Evolutionary conservation across 2,797 vertebrate genomes (phyloP), one percentile per base, ranked within the genome.

Genomic region (Mallotus villosus): DNA sequence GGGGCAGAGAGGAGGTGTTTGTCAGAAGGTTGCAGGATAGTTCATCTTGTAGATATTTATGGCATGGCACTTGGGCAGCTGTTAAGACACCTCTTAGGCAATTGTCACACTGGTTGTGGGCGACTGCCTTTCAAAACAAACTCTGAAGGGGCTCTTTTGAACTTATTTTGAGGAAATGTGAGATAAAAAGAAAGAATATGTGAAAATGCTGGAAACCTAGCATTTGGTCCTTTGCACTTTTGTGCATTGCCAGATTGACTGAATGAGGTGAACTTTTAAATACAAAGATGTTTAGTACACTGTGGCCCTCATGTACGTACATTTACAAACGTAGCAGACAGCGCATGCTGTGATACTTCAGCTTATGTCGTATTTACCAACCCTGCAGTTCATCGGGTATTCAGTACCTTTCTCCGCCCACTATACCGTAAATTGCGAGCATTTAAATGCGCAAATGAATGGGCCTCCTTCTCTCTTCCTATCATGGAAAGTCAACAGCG

Each of bases 31-130:
- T 8, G 51, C 51, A 17, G 51, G 51, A n/a, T 41, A 27, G 2
- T 4, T 68, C 0, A 21, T 72, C 72, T 78, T 83, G 68, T 77
- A 73, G 81, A 80, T 89, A 88, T 88, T 89, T 87, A 86, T 79
- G 80, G 79, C 59, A 70, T 62, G 55, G 71, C 77, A 72, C 76
- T 76, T 61, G 63, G 76, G 81, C 82, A 86, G 83, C 80, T 88
- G 85, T 80, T 84, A 67, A 78, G 78, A 84, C 62, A 75, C 75
- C 78, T 76, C 67, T 74, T 68, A 77, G 75, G 34, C 73, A 81
- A 78, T 73, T 75, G 75, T 86, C 81, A 81, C 79, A 78, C 53
- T 32, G 73, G 76, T 67, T 67, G 73, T 83, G 58, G 63, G 63
- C 22, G 12, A 67, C 19, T 71, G 24, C 19, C 19, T 5, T 21